These are phyloP conservation scores for Spatulosminthurus flaviceps DNA, from an alignment of 2,888 invertebrate genomes.

Conservation along the genomic window DNA sequence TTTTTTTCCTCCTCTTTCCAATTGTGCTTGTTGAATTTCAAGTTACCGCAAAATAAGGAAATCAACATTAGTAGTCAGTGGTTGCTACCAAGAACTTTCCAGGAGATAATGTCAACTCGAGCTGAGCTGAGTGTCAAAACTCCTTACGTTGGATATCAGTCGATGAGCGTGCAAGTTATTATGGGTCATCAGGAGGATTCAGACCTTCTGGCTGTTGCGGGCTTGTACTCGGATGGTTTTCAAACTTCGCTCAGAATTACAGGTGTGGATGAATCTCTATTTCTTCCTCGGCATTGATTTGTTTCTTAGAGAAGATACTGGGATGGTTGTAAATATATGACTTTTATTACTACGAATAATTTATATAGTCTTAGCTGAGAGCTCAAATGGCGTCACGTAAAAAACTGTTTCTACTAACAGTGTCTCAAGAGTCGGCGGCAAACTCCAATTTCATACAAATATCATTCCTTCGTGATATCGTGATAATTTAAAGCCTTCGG, in stretches of 20 bases:
- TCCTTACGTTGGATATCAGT: constrained; percentile 61
- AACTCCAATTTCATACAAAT: too few species aligned
- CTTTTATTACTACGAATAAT: neutral
- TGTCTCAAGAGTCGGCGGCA: too few species aligned
- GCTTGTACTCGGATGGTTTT: constrained; percentile 61
- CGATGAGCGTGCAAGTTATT: constrained; percentile 59
- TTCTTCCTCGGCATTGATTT: neutral
- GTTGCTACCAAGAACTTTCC: constrained; percentile 57
- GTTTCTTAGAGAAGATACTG: neutral
- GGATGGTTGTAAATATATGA: neutral
- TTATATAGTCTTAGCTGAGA: too few species aligned
- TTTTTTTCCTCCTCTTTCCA: neutral
- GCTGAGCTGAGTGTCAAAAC: constrained; percentile 62
- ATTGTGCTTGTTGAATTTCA: neutral
- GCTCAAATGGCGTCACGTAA: too few species aligned
- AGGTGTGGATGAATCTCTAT: constrained; percentile 55
- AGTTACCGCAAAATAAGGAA: constrained; percentile 61
- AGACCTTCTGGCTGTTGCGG: constrained; percentile 60
- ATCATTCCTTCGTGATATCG: too few species aligned
- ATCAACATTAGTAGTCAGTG: constrained; percentile 60
- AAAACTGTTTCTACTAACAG: too few species aligned
- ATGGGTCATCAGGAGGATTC: constrained; percentile 62
- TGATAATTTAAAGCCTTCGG: too few species aligned
- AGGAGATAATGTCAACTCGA: constrained; percentile 61
- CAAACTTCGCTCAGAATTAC: constrained; percentile 62